Evolutionary conservation across 2,888 invertebrate genomes (phyloP), one percentile per base, ranked within the genome.

Genomic region (Eudemis profundana): DNA sequence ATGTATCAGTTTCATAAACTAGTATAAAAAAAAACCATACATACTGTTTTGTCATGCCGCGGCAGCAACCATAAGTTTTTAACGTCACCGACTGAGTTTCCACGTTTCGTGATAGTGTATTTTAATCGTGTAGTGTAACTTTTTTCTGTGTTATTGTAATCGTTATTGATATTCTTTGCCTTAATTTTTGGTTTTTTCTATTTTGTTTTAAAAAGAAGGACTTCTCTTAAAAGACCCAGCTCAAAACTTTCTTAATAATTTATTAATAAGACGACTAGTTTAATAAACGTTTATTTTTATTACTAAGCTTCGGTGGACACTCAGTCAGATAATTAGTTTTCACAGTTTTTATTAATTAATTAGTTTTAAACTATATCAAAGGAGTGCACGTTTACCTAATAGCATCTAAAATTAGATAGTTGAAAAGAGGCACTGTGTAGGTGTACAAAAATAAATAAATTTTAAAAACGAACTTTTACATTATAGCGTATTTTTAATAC

Each of bases 231-330:
- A 33, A 33, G 4, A 33, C 8, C 33, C 7, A 33, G n/a, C n/a
- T 33, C 3, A 10, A 33, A 33, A 33, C 33, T 33, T 3, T 8
- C 2, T 33, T 8, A 33, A 33, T 33, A 33, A 33, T 1, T 10
- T 33, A 33, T 12, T 33, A 7, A 33, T 33, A 33, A 8, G 10
- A 1, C 10, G 10, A 23, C 23, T 23, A 4, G 33, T 33, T 33
- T 33, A 5, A 33, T 10, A 33, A 29, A 29, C 7, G 8, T 8
- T 10, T 14, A 5, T 23, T n/a, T n/a, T n/a, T n/a, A n/a, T n/a
- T n/a, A n/a, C 14, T 49, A 8, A 19, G 66, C 65, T 75, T 74
- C 59, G 73, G 76, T 74, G 75, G 73, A 74, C 72, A 74, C 72
- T 69, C 70, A 61, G 69, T 66, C 61, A 44, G 12, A 49, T 27